Conservation (phyloP, 2,888 invertebrate species). For the Pollenia angustigena region DNA sequence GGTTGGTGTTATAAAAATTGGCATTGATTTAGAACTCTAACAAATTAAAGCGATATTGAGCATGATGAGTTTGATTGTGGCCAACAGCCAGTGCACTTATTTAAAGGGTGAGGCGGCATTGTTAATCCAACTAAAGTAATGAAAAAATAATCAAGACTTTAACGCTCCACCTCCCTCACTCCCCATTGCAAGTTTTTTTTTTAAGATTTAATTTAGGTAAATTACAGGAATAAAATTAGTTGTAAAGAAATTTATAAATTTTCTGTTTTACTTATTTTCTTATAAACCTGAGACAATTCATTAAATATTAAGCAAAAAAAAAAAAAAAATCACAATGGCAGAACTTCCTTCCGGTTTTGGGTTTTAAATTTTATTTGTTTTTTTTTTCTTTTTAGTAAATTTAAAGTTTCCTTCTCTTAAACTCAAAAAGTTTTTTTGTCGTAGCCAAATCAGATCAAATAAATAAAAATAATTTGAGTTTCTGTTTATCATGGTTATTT, state of each 20-base stretch:
- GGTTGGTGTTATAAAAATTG: not conserved
- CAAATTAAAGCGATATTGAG: slow-evolving; percentile 3
- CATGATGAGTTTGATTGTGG: slow-evolving; percentile 21
- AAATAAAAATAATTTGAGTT: slow-evolving; percentile 18
- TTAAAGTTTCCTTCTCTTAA: not conserved
- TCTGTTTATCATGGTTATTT: slow-evolving; percentile 24
- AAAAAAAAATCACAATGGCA: not conserved
- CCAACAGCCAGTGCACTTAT: slow-evolving; percentile 29
- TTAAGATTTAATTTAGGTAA: not conserved
- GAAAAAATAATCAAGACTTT: slow-evolving; percentile 8
- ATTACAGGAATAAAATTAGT: slow-evolving; percentile 5
- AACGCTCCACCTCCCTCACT: not conserved
- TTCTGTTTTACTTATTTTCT: not conserved
- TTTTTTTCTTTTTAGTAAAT: too few relatives aligned
- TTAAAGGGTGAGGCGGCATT: not conserved
- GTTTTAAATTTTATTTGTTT: not conserved
- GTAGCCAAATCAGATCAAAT: not conserved
- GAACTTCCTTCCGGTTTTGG: slow-evolving; percentile 6
- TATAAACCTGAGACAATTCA: not conserved
- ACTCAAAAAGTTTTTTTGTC: slow-evolving; percentile 1
- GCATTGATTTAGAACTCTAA: not conserved
- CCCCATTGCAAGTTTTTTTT: not conserved
- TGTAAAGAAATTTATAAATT: not conserved
- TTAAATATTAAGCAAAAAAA: not conserved
- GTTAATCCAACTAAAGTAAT: slow-evolving; percentile 6